A percentile compares a stretch with the other conserved stretches of the same genome.
phyloP scores from a whole-genome alignment of 1,140 invertebrate genomes.

The Lepidurus couesii region DNA sequence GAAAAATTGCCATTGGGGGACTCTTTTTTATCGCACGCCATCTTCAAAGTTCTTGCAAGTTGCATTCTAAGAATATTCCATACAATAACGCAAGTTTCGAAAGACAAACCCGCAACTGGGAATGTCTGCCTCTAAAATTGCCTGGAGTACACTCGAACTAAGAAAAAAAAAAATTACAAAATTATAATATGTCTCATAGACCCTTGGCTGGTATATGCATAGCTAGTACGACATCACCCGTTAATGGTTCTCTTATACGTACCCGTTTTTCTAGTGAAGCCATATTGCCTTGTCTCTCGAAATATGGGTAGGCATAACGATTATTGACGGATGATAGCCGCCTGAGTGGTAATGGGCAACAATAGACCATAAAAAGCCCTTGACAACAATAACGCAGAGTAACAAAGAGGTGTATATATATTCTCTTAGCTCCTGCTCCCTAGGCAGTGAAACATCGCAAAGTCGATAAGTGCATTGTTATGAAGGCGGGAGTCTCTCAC shows the following conservation, averaged over 20 bases:
- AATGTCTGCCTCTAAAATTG: too few relatives aligned
- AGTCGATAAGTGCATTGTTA: constrained; percentile 11
- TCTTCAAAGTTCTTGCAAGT: neutral
- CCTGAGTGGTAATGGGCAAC: neutral
- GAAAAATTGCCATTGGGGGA: neutral
- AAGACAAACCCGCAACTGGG: too few relatives aligned
- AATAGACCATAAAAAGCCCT: neutral
- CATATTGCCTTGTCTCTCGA: neutral
- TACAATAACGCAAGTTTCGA: too few relatives aligned
- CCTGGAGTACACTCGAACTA: too few relatives aligned
- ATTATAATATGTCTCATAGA: too few relatives aligned
- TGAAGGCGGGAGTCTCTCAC: neutral
- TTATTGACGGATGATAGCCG: neutral
- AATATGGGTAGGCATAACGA: neutral
- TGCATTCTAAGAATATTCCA: neutral
- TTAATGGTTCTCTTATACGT: neutral
- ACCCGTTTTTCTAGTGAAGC: neutral
- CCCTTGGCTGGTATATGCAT: too few relatives aligned
- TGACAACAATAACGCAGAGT: neutral
- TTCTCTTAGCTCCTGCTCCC: neutral
- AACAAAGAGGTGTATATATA: constrained; percentile 8
- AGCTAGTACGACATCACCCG: too few relatives aligned
- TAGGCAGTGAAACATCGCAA: neutral
- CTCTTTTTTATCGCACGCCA: neutral
- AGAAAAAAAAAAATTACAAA: too few relatives aligned